phyloP scores from a whole-genome alignment of 2,797 vertebrate genomes.

The Cuniculus paca region DNA sequence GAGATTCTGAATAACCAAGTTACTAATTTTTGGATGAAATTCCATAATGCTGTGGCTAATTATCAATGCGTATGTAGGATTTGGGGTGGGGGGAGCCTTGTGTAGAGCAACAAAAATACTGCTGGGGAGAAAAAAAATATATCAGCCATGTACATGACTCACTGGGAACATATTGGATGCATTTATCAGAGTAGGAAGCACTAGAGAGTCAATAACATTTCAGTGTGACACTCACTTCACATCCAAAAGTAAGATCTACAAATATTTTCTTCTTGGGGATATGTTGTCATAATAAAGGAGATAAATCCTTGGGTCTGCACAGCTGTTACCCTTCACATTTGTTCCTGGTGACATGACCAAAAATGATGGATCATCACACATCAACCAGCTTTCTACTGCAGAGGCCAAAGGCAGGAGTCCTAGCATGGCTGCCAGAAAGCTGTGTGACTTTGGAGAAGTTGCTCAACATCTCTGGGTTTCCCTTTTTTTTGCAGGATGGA shows the following conservation, averaged over 20 bases:
- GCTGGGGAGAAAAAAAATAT: constrained; percentile 29
- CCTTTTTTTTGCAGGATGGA: not conserved
- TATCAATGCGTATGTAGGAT: constrained; percentile 50
- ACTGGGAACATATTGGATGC: constrained; percentile 78
- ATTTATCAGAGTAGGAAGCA: constrained; percentile 80
- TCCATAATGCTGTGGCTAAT: constrained; percentile 68
- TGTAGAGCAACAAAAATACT: constrained; percentile 65
- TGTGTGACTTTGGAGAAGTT: constrained; percentile 45
- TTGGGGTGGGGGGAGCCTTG: not conserved
- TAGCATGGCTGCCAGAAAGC: not conserved
- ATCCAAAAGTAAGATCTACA: constrained; percentile 80
- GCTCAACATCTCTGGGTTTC: not conserved
- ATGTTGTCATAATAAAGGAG: constrained; percentile 78
- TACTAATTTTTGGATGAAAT: constrained; percentile 79
- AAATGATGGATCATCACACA: not conserved
- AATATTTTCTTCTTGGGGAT: constrained; percentile 80
- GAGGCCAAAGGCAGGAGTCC: not conserved
- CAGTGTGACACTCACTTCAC: constrained; percentile 76
- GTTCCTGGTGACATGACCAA: constrained; percentile 31
- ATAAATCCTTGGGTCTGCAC: constrained; percentile 67
- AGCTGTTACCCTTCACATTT: constrained; percentile 56
- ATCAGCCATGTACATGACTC: constrained; percentile 69
- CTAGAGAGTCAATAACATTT: constrained; percentile 74
- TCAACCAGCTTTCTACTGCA: not conserved
- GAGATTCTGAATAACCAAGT: constrained; percentile 78